Percentiles rank a stretch among this genome's conserved stretches.
These are phyloP conservation scores for Lerema accius DNA, from an alignment of 1,140 invertebrate genomes.

Conservation along the genomic window DNA sequence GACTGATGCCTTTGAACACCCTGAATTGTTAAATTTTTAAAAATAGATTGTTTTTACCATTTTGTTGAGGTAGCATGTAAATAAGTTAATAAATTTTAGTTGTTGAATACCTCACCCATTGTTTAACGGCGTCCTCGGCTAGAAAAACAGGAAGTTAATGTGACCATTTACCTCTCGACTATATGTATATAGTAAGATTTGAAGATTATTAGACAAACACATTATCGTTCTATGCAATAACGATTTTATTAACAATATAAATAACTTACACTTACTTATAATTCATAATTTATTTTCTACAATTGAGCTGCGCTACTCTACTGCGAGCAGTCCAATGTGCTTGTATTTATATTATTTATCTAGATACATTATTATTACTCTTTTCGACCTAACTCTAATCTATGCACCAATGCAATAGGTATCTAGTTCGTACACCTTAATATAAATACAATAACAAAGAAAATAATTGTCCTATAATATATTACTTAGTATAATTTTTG, in stretches of 20 bases:
- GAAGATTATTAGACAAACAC: conserved; percentile 47
- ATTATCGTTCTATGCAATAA: conserved; percentile 65
- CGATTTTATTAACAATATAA: conserved; percentile 82
- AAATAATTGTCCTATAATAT: conserved; percentile 25
- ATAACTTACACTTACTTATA: conserved; percentile 78
- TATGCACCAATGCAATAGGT: conserved; percentile 60
- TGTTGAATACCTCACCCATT: too few relatives aligned
- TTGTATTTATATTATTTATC: conserved; percentile 40
- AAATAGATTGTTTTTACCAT: conserved; percentile 11
- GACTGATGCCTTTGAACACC: conserved; percentile 40
- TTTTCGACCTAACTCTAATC: conserved; percentile 45
- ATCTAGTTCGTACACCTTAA: conserved; percentile 36
- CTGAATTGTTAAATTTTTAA: conserved; percentile 36
- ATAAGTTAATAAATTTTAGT: too few relatives aligned
- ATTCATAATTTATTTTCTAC: conserved; percentile 78
- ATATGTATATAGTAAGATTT: too few relatives aligned
- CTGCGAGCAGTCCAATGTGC: conserved; percentile 77
- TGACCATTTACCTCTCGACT: too few relatives aligned
- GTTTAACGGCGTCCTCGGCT: too few relatives aligned
- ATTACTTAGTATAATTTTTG: conserved; percentile 5
- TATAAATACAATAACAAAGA: conserved; percentile 23
- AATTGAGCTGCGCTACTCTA: conserved; percentile 80
- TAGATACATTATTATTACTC: conserved; percentile 41
- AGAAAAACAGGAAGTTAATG: too few relatives aligned
- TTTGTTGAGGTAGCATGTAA: background rate